Conservation (phyloP, 2,797 vertebrate genomes). For the Pempheris klunzingeri region DNA sequence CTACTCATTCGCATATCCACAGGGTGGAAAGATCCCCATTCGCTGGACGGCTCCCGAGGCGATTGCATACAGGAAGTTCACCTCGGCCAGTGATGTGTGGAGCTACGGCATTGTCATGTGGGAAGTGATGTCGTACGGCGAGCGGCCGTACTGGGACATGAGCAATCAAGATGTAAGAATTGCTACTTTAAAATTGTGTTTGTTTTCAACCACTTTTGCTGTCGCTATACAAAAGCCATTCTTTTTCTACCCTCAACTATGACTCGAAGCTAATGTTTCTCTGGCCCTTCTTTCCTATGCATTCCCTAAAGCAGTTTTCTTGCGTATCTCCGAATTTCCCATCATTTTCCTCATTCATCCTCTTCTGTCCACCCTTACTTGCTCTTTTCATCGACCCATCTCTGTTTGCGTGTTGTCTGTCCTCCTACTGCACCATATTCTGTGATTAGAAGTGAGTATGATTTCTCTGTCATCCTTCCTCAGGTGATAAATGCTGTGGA, state of each 20-base stretch:
- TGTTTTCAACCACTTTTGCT: constrained; percentile 12
- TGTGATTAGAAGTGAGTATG: constrained; percentile 27
- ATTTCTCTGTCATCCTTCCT: constrained; percentile 39
- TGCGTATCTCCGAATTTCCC: constrained; percentile 18
- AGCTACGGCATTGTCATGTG: constrained; percentile 99
- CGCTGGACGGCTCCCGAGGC: constrained; percentile 99
- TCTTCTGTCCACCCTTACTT: constrained; percentile 27
- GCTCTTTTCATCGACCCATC: constrained; percentile 25
- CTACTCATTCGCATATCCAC: constrained; percentile 86
- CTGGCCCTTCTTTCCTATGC: constrained; percentile 16
- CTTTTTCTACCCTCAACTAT: constrained; percentile 4
- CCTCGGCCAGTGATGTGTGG: constrained; percentile 98
- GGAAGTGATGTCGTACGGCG: constrained; percentile 99
- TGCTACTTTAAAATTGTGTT: constrained; percentile 9
- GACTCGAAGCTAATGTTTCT: constrained; percentile 18
- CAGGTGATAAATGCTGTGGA: constrained; percentile 99
- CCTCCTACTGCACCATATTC: not conserved
- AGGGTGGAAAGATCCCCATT: constrained; percentile 99
- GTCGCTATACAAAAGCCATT: constrained; percentile 7
- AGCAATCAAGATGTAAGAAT: constrained; percentile 99
- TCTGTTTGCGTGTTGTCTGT: not conserved
- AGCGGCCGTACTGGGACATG: constrained; percentile 99
- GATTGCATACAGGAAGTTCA: constrained; percentile 98
- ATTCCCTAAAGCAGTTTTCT: constrained; percentile 13
- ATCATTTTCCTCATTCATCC: constrained; percentile 23